Evolutionary conservation across 2,888 invertebrate species (phyloP).

Genomic region (Meghimatium bilineatum): DNA sequence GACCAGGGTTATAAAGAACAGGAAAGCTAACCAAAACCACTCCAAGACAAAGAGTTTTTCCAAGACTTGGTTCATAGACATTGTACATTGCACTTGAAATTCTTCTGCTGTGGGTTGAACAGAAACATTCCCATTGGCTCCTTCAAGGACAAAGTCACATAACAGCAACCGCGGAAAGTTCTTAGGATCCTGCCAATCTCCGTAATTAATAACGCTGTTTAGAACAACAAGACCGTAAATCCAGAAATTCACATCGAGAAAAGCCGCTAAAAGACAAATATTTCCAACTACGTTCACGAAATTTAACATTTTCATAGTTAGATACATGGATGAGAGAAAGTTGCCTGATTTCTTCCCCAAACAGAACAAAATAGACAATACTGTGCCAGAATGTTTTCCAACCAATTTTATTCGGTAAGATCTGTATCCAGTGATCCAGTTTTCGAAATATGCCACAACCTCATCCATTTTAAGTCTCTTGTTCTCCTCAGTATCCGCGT

Average conservation of each 20-base stretch:
- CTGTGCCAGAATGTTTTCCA: conserved; percentile 33
- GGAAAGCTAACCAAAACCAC: conserved; percentile 48
- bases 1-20: conserved; percentile 28
- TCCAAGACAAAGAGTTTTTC: conserved; percentile 49
- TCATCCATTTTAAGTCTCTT: conserved; percentile 43
- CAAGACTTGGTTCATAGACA: conserved; percentile 45
- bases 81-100: conserved; percentile 43
- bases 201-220: conserved; percentile 35
- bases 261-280: conserved; percentile 39
- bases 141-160: conserved; percentile 47
- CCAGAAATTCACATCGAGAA: conserved; percentile 49
- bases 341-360: conserved; percentile 45
- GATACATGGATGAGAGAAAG: conserved; percentile 45
- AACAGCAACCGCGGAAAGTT: conserved; percentile 49
- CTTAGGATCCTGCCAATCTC: conserved; percentile 50
- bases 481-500: conserved; percentile 7
- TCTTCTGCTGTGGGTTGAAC: neutral
- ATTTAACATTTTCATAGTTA: conserved; percentile 45
- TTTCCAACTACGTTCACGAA: conserved; percentile 46
- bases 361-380: conserved; percentile 43
- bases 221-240: conserved; percentile 43
- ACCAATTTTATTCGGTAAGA: conserved; percentile 14
- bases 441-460: conserved; percentile 47
- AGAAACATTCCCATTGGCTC: neutral
- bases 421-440: conserved; percentile 47